Percentiles rank a stretch among this genome's conserved stretches.
Evolutionary conservation across 2,888 invertebrate species (phyloP).

Genomic region (Junonia oenone): DNA sequence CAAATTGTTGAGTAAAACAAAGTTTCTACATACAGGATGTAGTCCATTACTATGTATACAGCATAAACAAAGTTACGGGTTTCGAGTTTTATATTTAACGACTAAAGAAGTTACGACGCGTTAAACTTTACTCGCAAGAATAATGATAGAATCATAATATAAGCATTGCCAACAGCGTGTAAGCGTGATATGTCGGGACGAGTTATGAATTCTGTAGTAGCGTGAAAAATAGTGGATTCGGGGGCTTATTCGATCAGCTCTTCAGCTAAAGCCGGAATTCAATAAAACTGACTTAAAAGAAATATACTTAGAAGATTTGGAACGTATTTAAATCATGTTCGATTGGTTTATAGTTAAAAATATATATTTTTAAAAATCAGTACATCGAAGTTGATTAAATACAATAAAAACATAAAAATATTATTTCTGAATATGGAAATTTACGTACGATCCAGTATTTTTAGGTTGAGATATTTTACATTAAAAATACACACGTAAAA

Average conservation of each 20-base stretch:
- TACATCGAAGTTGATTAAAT: too few species aligned
- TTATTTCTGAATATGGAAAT: too few species aligned
- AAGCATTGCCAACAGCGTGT: slow-evolving; percentile 43
- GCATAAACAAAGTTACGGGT: not conserved
- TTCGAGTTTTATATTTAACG: not conserved
- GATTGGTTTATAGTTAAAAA: slow-evolving; percentile 30
- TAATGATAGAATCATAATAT: slow-evolving; percentile 45
- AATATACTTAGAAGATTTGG: too few species aligned
- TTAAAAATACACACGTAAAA: not conserved
- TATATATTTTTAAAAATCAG: too few species aligned
- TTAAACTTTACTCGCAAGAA: slow-evolving; percentile 37
- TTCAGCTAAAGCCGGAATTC: not conserved
- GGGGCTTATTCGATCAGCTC: slow-evolving; percentile 24
- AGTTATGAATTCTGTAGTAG: slow-evolving; percentile 61
- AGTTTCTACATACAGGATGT: not conserved
- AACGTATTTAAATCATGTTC: too few species aligned
- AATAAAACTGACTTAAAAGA: not conserved
- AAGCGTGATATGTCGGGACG: slow-evolving; percentile 41
- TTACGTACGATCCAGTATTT: too few species aligned
- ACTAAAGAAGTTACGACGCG: slow-evolving; percentile 4
- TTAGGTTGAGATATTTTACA: not conserved
- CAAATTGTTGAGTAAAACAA: not conserved
- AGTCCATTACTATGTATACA: not conserved
- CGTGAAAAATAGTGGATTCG: slow-evolving; percentile 50
- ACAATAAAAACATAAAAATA: too few species aligned